Evolutionary conservation across 2,113 vertebrate species (phyloP).

Genomic region (Bubo blakistoni): DNA sequence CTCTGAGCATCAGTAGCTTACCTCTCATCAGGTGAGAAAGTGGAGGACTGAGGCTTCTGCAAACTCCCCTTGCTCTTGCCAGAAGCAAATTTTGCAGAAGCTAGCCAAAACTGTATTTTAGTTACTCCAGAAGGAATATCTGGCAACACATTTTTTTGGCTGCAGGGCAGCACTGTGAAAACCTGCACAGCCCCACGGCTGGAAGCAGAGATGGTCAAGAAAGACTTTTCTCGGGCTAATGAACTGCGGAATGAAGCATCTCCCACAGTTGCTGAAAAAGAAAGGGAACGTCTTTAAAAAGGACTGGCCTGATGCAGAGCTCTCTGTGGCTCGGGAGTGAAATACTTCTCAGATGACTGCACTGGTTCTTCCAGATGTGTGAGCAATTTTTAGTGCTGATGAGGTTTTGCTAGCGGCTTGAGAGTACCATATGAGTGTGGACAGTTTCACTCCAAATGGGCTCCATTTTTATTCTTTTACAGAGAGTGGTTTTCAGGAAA

Average conservation of each 20-base stretch:
- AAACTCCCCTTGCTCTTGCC: neutral
- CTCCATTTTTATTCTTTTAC: neutral
- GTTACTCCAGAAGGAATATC: neutral
- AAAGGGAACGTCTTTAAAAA: neutral
- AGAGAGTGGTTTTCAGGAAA: neutral
- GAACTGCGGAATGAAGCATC: neutral
- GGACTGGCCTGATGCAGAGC: neutral
- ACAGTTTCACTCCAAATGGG: neutral
- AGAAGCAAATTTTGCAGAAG: neutral
- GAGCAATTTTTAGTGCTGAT: constrained; percentile 29
- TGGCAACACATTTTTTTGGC: neutral
- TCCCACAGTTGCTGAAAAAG: neutral
- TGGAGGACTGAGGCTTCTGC: neutral
- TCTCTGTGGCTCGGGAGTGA: neutral
- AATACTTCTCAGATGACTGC: constrained; percentile 3
- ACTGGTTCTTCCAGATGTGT: constrained; percentile 33
- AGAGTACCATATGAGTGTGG: neutral
- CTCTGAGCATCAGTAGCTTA: neutral
- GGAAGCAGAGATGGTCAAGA: neutral
- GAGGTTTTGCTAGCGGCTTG: neutral
- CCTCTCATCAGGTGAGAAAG: neutral
- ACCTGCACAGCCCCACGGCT: neutral
- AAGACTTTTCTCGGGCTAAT: neutral
- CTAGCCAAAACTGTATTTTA: neutral
- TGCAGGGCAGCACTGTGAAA: neutral